These are phyloP conservation scores for Lobophora halterata DNA, from an alignment of 2,888 invertebrate genomes.

Conservation along the genomic window DNA sequence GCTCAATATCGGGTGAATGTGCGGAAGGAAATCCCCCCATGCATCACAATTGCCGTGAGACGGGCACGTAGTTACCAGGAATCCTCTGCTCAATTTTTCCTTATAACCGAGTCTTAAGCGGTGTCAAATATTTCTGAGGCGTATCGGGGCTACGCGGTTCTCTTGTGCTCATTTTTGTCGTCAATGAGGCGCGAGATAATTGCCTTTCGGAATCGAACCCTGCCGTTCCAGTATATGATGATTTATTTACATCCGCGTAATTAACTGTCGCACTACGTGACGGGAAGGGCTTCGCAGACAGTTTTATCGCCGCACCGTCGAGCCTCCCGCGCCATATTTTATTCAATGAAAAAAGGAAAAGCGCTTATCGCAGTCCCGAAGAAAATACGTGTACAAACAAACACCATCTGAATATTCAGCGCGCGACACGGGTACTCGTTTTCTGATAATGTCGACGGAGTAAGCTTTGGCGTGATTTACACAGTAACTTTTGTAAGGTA, in stretches of 20 bases:
- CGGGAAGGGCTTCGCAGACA: constrained; percentile 71
- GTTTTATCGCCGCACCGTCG: constrained; percentile 70
- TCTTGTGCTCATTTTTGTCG: constrained; percentile 68
- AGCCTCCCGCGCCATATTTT: constrained; percentile 68
- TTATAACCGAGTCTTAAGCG: constrained; percentile 62
- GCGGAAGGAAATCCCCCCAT: constrained; percentile 68
- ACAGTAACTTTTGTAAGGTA: constrained; percentile 56
- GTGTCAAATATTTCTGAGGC: constrained; percentile 66
- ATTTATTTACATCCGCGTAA: constrained; percentile 80
- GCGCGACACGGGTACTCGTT: constrained; percentile 60
- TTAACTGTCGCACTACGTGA: constrained; percentile 80
- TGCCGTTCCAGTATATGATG: constrained; percentile 74
- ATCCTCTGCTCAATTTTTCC: constrained; percentile 66
- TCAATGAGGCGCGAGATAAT: constrained; percentile 78
- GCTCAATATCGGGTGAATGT: constrained; percentile 60
- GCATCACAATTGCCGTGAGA: constrained; percentile 66
- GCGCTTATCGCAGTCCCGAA: constrained; percentile 69
- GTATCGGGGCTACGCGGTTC: constrained; percentile 46
- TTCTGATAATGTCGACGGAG: constrained; percentile 67
- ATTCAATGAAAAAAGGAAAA: constrained; percentile 67
- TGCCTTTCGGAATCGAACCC: constrained; percentile 75
- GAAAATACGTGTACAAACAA: constrained; percentile 75
- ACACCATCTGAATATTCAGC: constrained; percentile 72
- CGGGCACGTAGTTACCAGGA: constrained; percentile 63
- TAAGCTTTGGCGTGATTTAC: constrained; percentile 63